Conservation (phyloP, 1,140 invertebrate species). For the Drosophila tristis region DNA sequence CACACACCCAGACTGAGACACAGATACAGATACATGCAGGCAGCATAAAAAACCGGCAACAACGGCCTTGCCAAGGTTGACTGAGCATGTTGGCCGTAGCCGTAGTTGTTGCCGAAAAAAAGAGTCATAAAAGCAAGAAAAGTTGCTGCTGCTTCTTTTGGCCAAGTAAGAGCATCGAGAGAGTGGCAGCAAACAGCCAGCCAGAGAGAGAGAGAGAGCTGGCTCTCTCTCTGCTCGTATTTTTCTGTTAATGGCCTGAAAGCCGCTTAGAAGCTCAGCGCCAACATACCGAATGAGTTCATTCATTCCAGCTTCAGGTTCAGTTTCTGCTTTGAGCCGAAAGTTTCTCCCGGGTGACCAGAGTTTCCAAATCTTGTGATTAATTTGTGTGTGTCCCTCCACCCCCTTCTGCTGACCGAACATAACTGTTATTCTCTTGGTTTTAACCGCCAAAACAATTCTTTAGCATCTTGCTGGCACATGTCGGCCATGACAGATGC, state of each 20-base stretch:
- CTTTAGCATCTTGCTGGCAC: conserved; percentile 64
- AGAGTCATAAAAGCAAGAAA: conserved; percentile 73
- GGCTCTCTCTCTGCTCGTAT: conserved; percentile 29
- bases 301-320: conserved; percentile 29
- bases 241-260: conserved; percentile 52
- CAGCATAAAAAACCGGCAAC: conserved; percentile 76
- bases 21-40: conserved; percentile 11
- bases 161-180: conserved; percentile 38
- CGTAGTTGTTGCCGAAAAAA: conserved; percentile 37
- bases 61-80: conserved; percentile 84
- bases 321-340: conserved; percentile 30
- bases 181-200: conserved; percentile 13
- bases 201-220: conserved; percentile 30
- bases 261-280: conserved; percentile 74
- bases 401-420: background rate
- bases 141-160: conserved; percentile 55
- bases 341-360: conserved; percentile 32
- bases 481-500: conserved; percentile 72
- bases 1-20: conserved; percentile 11
- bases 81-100: conserved; percentile 65
- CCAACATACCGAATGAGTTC: conserved; percentile 59
- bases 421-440: background rate
- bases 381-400: background rate
- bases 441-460: conserved; percentile 62
- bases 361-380: conserved; percentile 1